These are phyloP conservation scores for Siphamia tubifer DNA, from an alignment of 2,113 vertebrate species.

Conservation along the genomic window DNA sequence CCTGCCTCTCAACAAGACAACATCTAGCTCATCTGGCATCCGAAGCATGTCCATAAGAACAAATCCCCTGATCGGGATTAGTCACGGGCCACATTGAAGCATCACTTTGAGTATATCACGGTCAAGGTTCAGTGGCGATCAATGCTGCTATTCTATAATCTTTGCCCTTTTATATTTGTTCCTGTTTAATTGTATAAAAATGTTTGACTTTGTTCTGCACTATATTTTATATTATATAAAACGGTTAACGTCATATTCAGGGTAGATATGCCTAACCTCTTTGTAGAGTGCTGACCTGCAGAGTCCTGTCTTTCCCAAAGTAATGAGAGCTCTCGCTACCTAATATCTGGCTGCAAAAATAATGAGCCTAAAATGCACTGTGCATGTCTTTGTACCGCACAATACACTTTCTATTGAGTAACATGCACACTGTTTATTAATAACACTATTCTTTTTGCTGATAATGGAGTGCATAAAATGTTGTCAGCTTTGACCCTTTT, in stretches of 20 bases:
- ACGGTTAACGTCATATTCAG: conserved; percentile 30
- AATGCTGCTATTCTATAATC: conserved; percentile 6
- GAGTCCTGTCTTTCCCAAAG: conserved; percentile 28
- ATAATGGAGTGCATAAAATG: conserved; percentile 43
- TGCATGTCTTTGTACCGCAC: conserved; percentile 21
- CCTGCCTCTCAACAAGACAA: conserved; percentile 63
- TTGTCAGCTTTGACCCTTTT: conserved; percentile 44
- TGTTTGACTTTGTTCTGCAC: neutral
- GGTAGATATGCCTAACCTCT: conserved; percentile 26
- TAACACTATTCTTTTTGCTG: conserved; percentile 12
- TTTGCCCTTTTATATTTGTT: neutral
- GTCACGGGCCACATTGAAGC: conserved; percentile 2
- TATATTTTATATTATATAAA: conserved; percentile 37
- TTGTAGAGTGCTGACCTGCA: conserved; percentile 31
- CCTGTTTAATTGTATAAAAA: neutral
- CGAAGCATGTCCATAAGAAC: conserved; percentile 36
- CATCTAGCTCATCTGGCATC: conserved; percentile 57
- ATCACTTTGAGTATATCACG: neutral
- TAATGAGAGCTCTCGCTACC: conserved; percentile 57
- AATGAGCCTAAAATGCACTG: conserved; percentile 44
- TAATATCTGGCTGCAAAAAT: conserved; percentile 45
- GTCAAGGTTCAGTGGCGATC: neutral
- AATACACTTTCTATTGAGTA: conserved; percentile 3
- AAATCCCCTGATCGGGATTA: conserved; percentile 39
- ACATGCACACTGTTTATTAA: conserved; percentile 22